Percentiles rank a stretch among this genome's conserved stretches.
Conservation (phyloP, 2,888 invertebrate genomes). For the Eucera pruinosa region DNA sequence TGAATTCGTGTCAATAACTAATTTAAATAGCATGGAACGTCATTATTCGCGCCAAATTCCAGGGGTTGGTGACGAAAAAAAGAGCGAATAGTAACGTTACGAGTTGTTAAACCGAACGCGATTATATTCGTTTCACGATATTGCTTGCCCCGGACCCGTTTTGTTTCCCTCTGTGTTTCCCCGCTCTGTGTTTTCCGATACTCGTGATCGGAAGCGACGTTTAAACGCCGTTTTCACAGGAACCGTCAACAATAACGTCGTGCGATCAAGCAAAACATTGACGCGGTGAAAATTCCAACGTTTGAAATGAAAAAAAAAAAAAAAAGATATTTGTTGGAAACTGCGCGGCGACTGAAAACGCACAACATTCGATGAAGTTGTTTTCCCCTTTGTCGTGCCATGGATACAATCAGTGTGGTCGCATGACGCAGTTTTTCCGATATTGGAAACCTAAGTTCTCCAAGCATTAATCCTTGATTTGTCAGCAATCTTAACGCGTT, state of each 20-base stretch:
- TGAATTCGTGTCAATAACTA: constrained; percentile 57
- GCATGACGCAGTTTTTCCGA: too few relatives aligned
- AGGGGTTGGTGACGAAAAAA: too few relatives aligned
- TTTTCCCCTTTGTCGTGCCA: background rate
- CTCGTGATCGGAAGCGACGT: constrained; percentile 24
- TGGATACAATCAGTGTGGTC: too few relatives aligned
- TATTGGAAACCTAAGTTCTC: too few relatives aligned
- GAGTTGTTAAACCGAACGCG: constrained; percentile 36
- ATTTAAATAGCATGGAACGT: constrained; percentile 48
- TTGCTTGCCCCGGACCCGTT: constrained; percentile 13
- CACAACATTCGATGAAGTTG: background rate
- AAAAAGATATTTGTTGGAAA: background rate
- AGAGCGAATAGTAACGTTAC: background rate
- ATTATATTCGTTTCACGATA: constrained; percentile 50
- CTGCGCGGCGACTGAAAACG: background rate
- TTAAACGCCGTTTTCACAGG: constrained; percentile 34
- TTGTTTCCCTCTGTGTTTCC: constrained; percentile 4
- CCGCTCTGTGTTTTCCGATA: constrained; percentile 21
- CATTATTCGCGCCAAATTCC: background rate
- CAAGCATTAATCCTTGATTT: too few relatives aligned
- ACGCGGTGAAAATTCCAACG: constrained; percentile 4
- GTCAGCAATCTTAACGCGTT: too few relatives aligned
- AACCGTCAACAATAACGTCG: constrained; percentile 32
- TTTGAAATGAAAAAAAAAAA: background rate
- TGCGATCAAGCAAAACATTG: constrained; percentile 30